Conservation (phyloP, 2,113 vertebrate species). For the Tachuris rubrigastra region DNA sequence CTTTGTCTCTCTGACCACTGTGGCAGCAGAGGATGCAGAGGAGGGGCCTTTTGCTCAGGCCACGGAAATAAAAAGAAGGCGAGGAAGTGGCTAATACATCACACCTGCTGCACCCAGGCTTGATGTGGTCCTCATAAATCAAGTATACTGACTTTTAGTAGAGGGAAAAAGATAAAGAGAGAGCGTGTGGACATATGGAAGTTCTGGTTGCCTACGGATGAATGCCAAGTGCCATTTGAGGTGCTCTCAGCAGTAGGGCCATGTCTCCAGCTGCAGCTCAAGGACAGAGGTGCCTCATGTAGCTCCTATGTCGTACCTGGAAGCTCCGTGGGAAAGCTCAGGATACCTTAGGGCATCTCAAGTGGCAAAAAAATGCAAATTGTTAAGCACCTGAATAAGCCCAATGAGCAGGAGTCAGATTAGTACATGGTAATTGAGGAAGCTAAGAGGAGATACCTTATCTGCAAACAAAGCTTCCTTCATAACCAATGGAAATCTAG, state of each 20-base stretch:
- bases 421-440: not conserved
- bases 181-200: not conserved
- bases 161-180: not conserved
- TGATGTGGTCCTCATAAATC: not conserved
- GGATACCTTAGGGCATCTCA: not conserved
- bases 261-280: not conserved
- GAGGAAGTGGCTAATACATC: not conserved
- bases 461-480: not conserved
- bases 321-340: not conserved
- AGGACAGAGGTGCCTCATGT: accelerated
- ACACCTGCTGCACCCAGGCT: not conserved
- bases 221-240: not conserved
- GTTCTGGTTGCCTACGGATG: not conserved
- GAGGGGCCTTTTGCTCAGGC: not conserved
- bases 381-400: not conserved
- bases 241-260: not conserved
- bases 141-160: not conserved
- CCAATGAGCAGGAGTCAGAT: not conserved
- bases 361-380: not conserved
- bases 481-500: not conserved
- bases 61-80: not conserved
- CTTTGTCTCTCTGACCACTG: not conserved
- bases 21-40: not conserved
- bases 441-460: not conserved
- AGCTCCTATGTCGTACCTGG: not conserved